A percentile compares a stretch with the other conserved stretches of the same genome.
These are phyloP conservation scores for Sitta carolinensis DNA, from an alignment of 2,797 vertebrate species.

Conservation along the genomic window DNA sequence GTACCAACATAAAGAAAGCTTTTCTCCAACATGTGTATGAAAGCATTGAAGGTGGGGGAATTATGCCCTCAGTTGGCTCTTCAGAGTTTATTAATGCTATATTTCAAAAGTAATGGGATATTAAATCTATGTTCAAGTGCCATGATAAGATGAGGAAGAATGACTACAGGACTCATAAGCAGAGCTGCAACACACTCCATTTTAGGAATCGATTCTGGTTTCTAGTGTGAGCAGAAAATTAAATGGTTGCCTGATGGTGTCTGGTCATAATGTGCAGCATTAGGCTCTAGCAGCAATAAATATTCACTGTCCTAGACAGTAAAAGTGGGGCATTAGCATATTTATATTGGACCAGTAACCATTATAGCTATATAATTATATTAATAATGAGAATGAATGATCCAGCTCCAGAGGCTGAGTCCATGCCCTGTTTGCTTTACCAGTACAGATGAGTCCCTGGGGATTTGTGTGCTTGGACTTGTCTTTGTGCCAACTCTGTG, in stretches of 20 bases:
- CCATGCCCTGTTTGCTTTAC: background rate
- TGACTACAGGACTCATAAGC: background rate
- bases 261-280: background rate
- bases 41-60: background rate
- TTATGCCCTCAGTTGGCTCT: background rate
- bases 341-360: background rate
- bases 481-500: background rate
- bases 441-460: background rate
- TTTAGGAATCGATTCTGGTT: background rate
- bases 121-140: background rate
- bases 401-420: background rate
- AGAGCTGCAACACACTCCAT: background rate
- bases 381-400: background rate
- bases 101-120: background rate
- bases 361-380: background rate
- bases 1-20: background rate
- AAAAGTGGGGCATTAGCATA: background rate
- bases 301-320: background rate
- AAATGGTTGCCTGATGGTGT: background rate
- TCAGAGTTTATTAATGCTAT: background rate
- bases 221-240: background rate
- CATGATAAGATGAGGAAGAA: background rate
- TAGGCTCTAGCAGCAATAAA: background rate
- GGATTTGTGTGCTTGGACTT: background rate
- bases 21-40: background rate